Evolutionary conservation across 2,888 invertebrate species (phyloP).

Genomic region (Synanthedon vespiformis): DNA sequence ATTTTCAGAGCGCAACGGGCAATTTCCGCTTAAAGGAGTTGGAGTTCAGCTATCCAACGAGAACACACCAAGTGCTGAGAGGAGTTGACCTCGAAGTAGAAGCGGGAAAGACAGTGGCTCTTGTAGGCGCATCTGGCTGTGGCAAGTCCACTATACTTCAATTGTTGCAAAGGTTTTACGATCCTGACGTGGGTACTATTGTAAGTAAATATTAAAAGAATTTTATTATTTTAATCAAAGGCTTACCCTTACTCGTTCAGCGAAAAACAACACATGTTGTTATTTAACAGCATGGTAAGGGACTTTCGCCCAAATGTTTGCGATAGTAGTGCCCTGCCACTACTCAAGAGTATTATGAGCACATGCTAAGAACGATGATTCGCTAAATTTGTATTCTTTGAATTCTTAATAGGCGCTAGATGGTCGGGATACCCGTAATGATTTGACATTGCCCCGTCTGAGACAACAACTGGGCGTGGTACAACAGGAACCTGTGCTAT

Average conservation of each 20-base stretch:
- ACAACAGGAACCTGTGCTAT: slow-evolving; percentile 87
- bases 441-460: slow-evolving; percentile 75
- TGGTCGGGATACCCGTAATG: slow-evolving; percentile 64
- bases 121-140: slow-evolving; percentile 81
- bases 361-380: too few species aligned
- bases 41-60: slow-evolving; percentile 84
- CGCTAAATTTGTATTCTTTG: too few species aligned
- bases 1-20: slow-evolving; percentile 69
- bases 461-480: slow-evolving; percentile 84
- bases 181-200: slow-evolving; percentile 74
- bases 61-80: slow-evolving; percentile 77
- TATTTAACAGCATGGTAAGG: too few species aligned
- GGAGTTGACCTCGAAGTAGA: slow-evolving; percentile 75
- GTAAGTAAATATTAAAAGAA: slow-evolving; percentile 22
- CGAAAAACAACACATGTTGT: too few species aligned
- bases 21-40: slow-evolving; percentile 76
- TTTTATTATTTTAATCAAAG: not conserved
- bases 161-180: slow-evolving; percentile 83
- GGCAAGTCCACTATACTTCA: slow-evolving; percentile 86
- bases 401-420: slow-evolving; percentile 52
- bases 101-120: slow-evolving; percentile 80
- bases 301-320: too few species aligned
- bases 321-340: too few species aligned
- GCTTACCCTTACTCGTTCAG: too few species aligned
- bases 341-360: too few species aligned